Percentiles rank a stretch among this genome's conserved stretches.
phyloP scores from a whole-genome alignment of 2,797 vertebrate genomes.

The Aplochiton taeniatus region DNA sequence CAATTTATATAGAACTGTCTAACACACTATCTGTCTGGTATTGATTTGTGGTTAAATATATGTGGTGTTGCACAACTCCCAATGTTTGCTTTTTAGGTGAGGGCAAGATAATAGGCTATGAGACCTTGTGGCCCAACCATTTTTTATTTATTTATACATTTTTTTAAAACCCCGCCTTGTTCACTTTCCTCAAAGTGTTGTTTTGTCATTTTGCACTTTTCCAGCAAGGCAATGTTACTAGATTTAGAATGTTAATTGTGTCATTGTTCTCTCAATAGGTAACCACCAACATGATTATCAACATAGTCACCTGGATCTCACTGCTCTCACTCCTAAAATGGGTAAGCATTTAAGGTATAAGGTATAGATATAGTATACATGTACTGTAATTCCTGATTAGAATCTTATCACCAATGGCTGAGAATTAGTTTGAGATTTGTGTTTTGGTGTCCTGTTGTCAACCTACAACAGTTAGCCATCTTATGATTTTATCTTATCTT shows the following conservation, averaged over 20 bases:
- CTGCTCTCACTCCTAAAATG: slow-evolving; percentile 88
- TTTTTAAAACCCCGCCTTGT: neutral
- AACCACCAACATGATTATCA: slow-evolving; percentile 89
- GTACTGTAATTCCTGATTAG: neutral
- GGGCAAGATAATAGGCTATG: neutral
- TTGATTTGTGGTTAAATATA: neutral
- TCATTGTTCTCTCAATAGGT: slow-evolving; percentile 63
- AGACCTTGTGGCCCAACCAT: too few species aligned
- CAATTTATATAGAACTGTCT: neutral
- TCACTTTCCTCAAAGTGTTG: too few species aligned
- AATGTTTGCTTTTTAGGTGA: too few species aligned
- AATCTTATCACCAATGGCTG: too few species aligned
- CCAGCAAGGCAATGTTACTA: neutral
- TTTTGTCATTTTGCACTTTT: too few species aligned
- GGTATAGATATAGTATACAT: neutral
- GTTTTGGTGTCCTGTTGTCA: too few species aligned
- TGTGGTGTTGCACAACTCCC: neutral
- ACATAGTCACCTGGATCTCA: slow-evolving; percentile 89
- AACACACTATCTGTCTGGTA: neutral
- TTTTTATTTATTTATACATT: neutral
- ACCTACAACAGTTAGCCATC: too few species aligned
- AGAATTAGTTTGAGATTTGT: too few species aligned
- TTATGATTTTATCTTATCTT: too few species aligned
- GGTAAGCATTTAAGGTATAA: slow-evolving; percentile 78
- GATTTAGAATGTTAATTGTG: neutral